Conservation (phyloP, 2,888 invertebrate species). For the Octonoba sinensis region DNA sequence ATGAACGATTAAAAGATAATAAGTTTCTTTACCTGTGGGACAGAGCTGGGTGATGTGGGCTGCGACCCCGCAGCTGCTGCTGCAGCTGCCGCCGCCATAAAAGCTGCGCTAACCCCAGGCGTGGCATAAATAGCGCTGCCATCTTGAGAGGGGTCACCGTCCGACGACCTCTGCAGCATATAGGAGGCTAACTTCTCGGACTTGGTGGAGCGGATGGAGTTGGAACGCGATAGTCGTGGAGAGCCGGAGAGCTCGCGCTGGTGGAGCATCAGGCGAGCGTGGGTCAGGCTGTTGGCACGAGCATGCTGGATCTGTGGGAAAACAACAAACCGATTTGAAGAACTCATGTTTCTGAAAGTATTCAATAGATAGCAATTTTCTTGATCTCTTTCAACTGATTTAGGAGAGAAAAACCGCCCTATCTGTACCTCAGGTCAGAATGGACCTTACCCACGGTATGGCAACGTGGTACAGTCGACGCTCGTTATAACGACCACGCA, state of each 20-base stretch:
- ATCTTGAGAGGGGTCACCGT: constrained; percentile 74
- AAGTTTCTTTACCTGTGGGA: constrained; percentile 42
- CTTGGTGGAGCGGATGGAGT: constrained; percentile 94
- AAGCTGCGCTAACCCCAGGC: constrained; percentile 38
- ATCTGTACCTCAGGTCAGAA: neutral
- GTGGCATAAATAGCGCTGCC: constrained; percentile 31
- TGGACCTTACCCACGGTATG: too few species aligned
- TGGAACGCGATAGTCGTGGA: constrained; percentile 84
- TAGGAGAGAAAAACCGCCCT: neutral
- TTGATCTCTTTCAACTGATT: too few species aligned
- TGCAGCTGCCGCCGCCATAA: constrained; percentile 46
- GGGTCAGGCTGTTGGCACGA: constrained; percentile 81
- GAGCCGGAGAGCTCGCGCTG: constrained; percentile 72
- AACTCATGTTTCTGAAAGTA: too few species aligned
- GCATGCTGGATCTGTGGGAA: constrained; percentile 78
- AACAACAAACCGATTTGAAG: neutral
- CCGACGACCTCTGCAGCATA: constrained; percentile 84
- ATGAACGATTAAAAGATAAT: too few species aligned
- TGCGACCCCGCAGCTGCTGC: constrained; percentile 77
- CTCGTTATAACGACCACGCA: too few species aligned
- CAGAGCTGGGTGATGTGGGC: constrained; percentile 81
- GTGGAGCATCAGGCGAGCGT: constrained; percentile 78
- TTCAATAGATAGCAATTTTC: too few species aligned
- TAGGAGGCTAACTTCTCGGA: constrained; percentile 95
- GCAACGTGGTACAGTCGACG: too few species aligned